Evolutionary conservation across 2,888 invertebrate genomes (phyloP).

Genomic region (Sceliomorpha sp.): DNA sequence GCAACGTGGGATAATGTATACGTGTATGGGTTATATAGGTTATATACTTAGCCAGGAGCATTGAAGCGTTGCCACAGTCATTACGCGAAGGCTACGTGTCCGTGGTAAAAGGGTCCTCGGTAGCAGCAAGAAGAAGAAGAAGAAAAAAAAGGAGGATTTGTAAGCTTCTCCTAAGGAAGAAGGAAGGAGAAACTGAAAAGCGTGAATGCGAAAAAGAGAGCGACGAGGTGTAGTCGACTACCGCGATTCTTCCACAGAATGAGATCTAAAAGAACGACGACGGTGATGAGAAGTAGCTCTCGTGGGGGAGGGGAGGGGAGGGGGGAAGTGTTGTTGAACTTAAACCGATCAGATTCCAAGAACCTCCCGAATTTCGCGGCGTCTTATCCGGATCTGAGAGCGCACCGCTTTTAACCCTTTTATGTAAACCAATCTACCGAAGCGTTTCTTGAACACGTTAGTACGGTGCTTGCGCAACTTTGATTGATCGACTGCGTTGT

Average conservation of each 20-base stretch:
- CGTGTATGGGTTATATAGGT: constrained; percentile 42
- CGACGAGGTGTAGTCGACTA: constrained; percentile 33
- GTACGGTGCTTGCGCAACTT: constrained; percentile 1
- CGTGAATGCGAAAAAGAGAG: constrained; percentile 55
- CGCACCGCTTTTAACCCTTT: constrained; percentile 50
- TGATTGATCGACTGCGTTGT: no score
- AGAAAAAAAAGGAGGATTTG: constrained; percentile 41
- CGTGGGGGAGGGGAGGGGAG: constrained; percentile 36
- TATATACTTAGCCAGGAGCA: constrained; percentile 57
- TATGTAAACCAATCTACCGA: constrained; percentile 53
- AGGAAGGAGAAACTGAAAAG: constrained; percentile 52
- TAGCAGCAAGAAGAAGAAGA: constrained; percentile 40
- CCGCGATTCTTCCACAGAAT: constrained; percentile 50
- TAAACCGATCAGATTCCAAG: constrained; percentile 57
- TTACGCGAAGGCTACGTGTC: constrained; percentile 67
- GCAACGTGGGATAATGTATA: constrained; percentile 51
- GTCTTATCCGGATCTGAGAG: constrained; percentile 55
- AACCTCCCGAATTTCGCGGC: constrained; percentile 56
- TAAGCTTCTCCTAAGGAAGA: constrained; percentile 19
- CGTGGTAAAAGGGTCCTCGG: constrained; percentile 66
- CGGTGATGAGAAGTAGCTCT: constrained; percentile 54
- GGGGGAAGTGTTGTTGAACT: constrained; percentile 52
- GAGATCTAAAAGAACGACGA: constrained; percentile 50
- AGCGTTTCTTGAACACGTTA: constrained; percentile 42
- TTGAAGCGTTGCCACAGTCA: constrained; percentile 63